Evolutionary conservation across 1,140 invertebrate species (phyloP).

Genomic region (Drosophila truncata): DNA sequence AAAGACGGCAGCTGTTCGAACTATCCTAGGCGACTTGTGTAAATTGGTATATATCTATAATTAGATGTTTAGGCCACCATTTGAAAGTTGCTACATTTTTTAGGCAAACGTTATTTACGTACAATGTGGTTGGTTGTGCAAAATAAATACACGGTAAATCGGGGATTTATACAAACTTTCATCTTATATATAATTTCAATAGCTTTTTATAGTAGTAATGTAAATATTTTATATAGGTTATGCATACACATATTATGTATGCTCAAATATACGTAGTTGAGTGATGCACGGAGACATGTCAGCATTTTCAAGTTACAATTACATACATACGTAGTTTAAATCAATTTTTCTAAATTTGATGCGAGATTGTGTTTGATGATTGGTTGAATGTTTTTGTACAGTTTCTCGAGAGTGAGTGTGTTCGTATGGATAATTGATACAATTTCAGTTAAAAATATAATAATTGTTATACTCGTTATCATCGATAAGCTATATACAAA

Average conservation of each 20-base stretch:
- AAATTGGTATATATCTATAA: conserved; percentile 29
- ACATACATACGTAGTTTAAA: conserved; percentile 54
- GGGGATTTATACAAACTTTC: conserved; percentile 72
- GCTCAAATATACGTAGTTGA: conserved; percentile 62
- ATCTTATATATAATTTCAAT: conserved; percentile 67
- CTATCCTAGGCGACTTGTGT: conserved; percentile 17
- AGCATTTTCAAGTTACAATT: conserved; percentile 65
- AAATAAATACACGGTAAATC: conserved; percentile 42
- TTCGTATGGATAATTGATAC: conserved; percentile 46
- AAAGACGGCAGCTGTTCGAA: conserved; percentile 34
- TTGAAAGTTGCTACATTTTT: conserved; percentile 48
- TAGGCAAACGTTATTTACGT: conserved; percentile 28
- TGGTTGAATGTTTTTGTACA: conserved; percentile 60
- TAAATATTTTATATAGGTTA: conserved; percentile 56
- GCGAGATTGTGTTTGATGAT: conserved; percentile 45
- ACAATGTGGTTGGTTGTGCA: conserved; percentile 34
- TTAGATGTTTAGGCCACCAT: conserved; percentile 44
- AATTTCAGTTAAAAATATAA: conserved; percentile 45
- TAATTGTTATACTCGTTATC: conserved; percentile 50
- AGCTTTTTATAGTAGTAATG: conserved; percentile 48
- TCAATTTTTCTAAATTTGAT: conserved; percentile 69
- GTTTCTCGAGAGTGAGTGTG: conserved; percentile 28
- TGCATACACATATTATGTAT: conserved; percentile 44
- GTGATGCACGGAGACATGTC: conserved; percentile 75
- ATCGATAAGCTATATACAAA: conserved; percentile 44